Conservation (phyloP, 2,797 vertebrate species). For the Esox lucius region DNA sequence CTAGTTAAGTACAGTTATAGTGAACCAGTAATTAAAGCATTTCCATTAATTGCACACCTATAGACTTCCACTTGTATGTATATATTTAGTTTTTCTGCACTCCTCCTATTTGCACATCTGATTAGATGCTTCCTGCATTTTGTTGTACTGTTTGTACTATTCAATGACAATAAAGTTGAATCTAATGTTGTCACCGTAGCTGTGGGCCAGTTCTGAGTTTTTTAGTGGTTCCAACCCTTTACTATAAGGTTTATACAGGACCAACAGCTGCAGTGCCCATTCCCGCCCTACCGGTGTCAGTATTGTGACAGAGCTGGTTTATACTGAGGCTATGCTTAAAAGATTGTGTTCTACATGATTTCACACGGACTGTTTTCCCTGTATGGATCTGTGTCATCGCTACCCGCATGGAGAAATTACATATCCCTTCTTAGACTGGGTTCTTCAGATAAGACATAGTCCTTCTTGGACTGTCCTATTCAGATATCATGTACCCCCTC, state of each 20-base stretch:
- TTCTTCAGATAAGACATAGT: neutral
- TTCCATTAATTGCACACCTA: too few relatives aligned
- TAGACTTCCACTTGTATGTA: too few relatives aligned
- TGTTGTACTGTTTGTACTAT: too few relatives aligned
- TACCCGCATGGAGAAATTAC: neutral
- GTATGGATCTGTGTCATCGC: neutral
- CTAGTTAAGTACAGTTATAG: too few relatives aligned
- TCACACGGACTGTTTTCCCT: neutral
- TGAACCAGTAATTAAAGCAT: too few relatives aligned
- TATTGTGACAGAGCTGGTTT: neutral
- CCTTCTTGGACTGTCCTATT: neutral
- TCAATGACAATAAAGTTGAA: too few relatives aligned
- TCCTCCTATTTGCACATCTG: too few relatives aligned
- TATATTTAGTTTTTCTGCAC: too few relatives aligned
- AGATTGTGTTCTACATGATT: neutral
- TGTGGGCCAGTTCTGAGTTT: too few relatives aligned
- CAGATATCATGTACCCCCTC: neutral
- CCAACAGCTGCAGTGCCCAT: neutral
- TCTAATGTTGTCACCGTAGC: too few relatives aligned
- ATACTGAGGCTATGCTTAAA: neutral
- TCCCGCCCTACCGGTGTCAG: neutral
- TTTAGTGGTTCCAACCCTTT: too few relatives aligned
- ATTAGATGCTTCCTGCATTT: too few relatives aligned
- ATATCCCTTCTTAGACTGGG: slow-evolving; percentile 4
- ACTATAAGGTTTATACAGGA: neutral